Conservation (phyloP, 2,888 invertebrate species). For the Poecilus cupreus region DNA sequence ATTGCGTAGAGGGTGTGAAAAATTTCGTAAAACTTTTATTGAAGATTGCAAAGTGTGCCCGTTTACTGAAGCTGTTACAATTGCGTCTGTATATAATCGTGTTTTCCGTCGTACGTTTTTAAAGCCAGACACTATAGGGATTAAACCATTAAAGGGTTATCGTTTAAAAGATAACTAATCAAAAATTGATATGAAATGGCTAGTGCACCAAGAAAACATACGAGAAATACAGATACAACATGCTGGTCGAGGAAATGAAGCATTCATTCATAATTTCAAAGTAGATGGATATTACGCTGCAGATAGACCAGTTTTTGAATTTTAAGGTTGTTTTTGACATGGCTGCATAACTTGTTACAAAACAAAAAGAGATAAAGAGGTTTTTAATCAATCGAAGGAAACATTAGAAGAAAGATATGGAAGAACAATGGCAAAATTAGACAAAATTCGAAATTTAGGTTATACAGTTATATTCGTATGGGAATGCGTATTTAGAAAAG, state of each 20-base stretch:
- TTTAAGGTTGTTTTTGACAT: no score
- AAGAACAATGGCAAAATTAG: background rate
- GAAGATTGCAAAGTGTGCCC: conserved; percentile 62
- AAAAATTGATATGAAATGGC: no score
- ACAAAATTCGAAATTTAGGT: background rate
- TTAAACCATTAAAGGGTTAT: conserved; percentile 64
- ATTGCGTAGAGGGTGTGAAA: conserved; percentile 63
- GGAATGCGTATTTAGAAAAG: background rate
- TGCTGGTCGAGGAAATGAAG: no score
- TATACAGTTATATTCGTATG: background rate
- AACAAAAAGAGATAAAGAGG: conserved; percentile 11
- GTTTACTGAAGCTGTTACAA: no score
- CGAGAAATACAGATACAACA: no score
- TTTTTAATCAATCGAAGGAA: no score
- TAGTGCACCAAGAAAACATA: no score
- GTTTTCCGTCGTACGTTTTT: conserved; percentile 64
- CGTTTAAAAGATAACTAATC: no score
- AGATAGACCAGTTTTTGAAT: background rate
- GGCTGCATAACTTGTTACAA: background rate
- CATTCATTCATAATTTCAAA: no score
- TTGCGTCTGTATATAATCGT: conserved; percentile 64
- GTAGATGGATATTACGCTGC: conserved; percentile 54
- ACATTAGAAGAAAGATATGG: no score
- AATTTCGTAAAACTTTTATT: conserved; percentile 64
- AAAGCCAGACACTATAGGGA: conserved; percentile 64